Evolutionary conservation across 2,888 invertebrate species (phyloP), one percentile per base, ranked within the genome.

Genomic region (Cabera pusaria): DNA sequence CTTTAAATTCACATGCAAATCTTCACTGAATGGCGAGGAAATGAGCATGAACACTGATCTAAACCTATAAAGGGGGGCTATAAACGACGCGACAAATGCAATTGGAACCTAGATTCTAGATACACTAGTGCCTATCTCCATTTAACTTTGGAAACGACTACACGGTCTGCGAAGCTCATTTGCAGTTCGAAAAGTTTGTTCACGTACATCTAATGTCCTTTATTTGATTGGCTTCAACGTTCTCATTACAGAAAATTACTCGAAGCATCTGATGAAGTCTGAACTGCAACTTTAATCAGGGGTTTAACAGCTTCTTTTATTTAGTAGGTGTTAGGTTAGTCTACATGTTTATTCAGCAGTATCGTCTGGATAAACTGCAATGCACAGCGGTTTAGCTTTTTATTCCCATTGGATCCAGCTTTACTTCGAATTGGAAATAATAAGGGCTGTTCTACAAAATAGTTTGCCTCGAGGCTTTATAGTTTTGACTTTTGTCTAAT

Each of bases 321-420:
- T 51, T 56, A 55, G 50, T 52, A 52, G 47, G 51, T 56, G 53
- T 50, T 48, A 45, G 34, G 50, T 56, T 40, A 49, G 42, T 45
- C 14, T 4, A 14, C 58, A 68, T 67, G 59, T 72, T 71, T 72
- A 72, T 70, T 66, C 67, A 70, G 58, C 49, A 52, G 59, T 54
- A 63, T 58, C 47, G 58, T 45, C 39, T 39, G 57, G 61, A 65
- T 65, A 60, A 66, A 54, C 57, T 60, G 61, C 59, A 60, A 56
- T 54, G 54, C 55, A 62, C 58, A 58, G 65, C 52, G 49, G 56
- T 52, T 50, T 56, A 44, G 49, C 52, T 12, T 34, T 42, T 48
- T 26, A 35, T 28, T 36, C 28, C 8, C 22, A 16, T 31, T 9
- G 22, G 31, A 36, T 35, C 19, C n/a, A n/a, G n/a, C n/a, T 29